phyloP scores from a whole-genome alignment of 2,797 vertebrate genomes.

The Discoglossus pictus region DNA sequence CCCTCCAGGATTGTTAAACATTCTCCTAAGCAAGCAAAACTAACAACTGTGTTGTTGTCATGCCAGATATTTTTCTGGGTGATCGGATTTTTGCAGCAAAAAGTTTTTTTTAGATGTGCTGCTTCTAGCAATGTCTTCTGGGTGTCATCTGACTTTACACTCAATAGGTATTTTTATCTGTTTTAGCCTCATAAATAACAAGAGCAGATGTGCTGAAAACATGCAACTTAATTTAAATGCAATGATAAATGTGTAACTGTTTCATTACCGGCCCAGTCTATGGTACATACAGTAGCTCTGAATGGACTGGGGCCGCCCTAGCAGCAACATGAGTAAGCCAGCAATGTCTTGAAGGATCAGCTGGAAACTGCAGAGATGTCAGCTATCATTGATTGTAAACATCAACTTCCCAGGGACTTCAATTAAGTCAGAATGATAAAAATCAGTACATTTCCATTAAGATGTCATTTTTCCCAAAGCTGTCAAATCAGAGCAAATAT shows the following conservation, averaged over 20 bases:
- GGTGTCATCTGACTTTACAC: conserved; percentile 28
- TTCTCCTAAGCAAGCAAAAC: conserved; percentile 43
- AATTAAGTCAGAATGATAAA: neutral
- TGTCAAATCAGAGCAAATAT: neutral
- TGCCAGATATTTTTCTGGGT: conserved; percentile 6
- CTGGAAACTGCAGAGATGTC: neutral
- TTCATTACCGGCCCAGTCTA: conserved; percentile 4
- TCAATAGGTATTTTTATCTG: conserved; percentile 33
- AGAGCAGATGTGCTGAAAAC: conserved; percentile 42
- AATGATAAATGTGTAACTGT: conserved; percentile 28
- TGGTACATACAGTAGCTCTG: neutral
- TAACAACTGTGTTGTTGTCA: conserved; percentile 32
- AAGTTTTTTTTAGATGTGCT: conserved; percentile 4
- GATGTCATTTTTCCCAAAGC: neutral
- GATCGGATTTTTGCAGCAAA: conserved; percentile 22
- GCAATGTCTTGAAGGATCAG: neutral
- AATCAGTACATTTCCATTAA: conserved; percentile 4
- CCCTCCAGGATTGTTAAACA: conserved; percentile 26
- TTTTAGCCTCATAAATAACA: conserved; percentile 26
- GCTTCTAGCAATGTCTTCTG: conserved; percentile 14
- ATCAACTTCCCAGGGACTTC: neutral
- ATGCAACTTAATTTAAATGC: conserved; percentile 30
- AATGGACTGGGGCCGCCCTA: neutral
- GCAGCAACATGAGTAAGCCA: neutral
- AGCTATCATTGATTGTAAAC: neutral